Evolutionary conservation across 2,797 vertebrate genomes (phyloP), one percentile per base, ranked within the genome.

Genomic region (Ibycter americanus): DNA sequence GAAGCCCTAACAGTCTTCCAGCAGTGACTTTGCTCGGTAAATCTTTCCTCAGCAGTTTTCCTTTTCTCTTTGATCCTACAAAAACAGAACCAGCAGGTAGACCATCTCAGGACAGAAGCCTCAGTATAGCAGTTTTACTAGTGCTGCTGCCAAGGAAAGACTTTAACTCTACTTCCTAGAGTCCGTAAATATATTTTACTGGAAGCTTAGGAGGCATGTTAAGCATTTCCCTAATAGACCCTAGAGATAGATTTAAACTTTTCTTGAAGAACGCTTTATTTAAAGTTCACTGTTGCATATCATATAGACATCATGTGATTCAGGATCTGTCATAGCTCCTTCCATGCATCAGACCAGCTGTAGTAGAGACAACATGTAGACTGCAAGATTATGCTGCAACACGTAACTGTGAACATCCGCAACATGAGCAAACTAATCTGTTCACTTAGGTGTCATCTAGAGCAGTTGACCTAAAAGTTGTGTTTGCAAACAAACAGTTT

Each of bases 161-260:
- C 88, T 92, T 85, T 93, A 77, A 74, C 23, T 93, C 27, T 83
- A 10, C 61, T 91, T 72, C 56, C 74, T 87, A 16, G 34, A 89
- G 56, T 94, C 87, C 72, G 63, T 94, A 71, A 92, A 74, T 82
- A 34, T 25, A n/a, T 83, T 93, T 95, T 93, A 79, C 55, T 89
- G 79, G 82, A 68, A 96, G 56, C 54, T 93, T 95, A 91, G 76
- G 34, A 93, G 25, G 31, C 68, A 65, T 72, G 54, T 90, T 89
- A 89, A 85, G 59, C 61, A 85, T 91, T 95, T 89, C 54, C 58
- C 65, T 93, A 81, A 83, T 38, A 68, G 87, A 61, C 86, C 27
- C 46, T 54, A 27, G 72, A 89, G 81, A 76, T 87, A 40, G 10
- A 76, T 80, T 93, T 90, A 74, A 87, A 83, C 56, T 94, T 94